Percentiles rank a stretch among this genome's conserved stretches.
Conservation (phyloP, 2,888 invertebrate species). For the Brenthis hecate region DNA sequence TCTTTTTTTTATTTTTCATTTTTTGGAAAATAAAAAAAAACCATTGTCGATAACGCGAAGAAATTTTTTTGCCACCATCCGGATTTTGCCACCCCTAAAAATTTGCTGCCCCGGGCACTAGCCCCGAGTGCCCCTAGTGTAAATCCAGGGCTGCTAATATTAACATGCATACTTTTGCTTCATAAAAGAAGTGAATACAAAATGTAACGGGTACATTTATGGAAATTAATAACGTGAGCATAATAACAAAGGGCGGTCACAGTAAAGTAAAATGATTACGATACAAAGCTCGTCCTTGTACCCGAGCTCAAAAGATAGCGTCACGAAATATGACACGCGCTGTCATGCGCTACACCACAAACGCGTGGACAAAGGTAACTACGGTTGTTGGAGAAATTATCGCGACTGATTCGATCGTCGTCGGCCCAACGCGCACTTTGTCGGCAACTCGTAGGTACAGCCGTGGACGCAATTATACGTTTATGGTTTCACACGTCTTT, state of each 20-base stretch:
- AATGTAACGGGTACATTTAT: slow-evolving; percentile 16
- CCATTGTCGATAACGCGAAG: too few relatives aligned
- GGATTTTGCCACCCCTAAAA: too few relatives aligned
- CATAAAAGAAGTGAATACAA: slow-evolving; percentile 10
- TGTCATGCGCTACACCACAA: slow-evolving; percentile 40
- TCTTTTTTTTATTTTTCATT: too few relatives aligned
- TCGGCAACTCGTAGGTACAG: slow-evolving; percentile 45
- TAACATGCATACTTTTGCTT: not conserved
- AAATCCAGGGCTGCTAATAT: not conserved
- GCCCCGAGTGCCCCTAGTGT: too few relatives aligned
- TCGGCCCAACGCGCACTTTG: slow-evolving; percentile 65
- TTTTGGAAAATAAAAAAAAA: too few relatives aligned
- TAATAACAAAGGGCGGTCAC: slow-evolving; percentile 26
- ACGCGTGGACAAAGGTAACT: slow-evolving; percentile 51
- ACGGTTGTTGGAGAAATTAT: slow-evolving; percentile 58
- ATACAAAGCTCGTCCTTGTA: slow-evolving; percentile 36
- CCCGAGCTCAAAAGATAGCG: slow-evolving; percentile 38
- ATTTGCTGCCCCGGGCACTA: too few relatives aligned
- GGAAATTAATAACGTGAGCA: slow-evolving; percentile 22
- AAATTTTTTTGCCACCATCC: too few relatives aligned
- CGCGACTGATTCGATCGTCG: slow-evolving; percentile 71
- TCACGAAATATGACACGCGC: slow-evolving; percentile 45
- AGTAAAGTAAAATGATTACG: slow-evolving; percentile 32
- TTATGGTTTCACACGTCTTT: not conserved
- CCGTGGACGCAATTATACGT: slow-evolving; percentile 18